phyloP scores from a whole-genome alignment of 1,140 invertebrate genomes.

The Hyposmocoma kahamanoa region DNA sequence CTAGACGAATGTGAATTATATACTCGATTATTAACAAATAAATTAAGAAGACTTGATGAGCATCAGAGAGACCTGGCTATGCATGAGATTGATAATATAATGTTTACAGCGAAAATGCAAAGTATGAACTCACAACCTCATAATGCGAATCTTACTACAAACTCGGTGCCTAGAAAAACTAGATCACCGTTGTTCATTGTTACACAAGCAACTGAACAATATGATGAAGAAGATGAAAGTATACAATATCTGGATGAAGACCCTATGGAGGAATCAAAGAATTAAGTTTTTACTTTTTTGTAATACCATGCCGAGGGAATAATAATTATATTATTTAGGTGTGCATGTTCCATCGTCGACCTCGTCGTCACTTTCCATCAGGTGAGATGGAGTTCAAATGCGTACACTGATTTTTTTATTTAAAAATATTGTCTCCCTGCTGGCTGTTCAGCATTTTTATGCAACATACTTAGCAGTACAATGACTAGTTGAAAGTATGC shows the following conservation, averaged over 20 bases:
- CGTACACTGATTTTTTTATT: too few relatives aligned
- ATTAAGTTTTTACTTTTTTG: too few relatives aligned
- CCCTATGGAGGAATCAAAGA: too few relatives aligned
- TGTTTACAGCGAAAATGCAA: conserved; percentile 56
- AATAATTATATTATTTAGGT: too few relatives aligned
- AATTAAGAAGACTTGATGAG: conserved; percentile 58
- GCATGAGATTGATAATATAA: conserved; percentile 64
- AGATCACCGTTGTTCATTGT: conserved; percentile 51
- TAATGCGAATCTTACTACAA: background rate
- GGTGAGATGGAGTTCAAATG: too few relatives aligned
- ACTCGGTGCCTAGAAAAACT: conserved; percentile 34
- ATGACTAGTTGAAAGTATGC: too few relatives aligned
- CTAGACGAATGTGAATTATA: conserved; percentile 55
- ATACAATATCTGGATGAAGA: conserved; percentile 35
- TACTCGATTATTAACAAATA: conserved; percentile 49
- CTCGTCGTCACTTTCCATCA: too few relatives aligned
- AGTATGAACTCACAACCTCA: background rate
- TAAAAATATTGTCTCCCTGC: too few relatives aligned
- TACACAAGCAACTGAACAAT: conserved; percentile 30
- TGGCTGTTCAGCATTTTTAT: too few relatives aligned
- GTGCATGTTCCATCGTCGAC: too few relatives aligned
- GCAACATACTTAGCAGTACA: too few relatives aligned
- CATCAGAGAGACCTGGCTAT: conserved; percentile 52
- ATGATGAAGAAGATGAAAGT: conserved; percentile 44
- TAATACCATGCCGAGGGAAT: too few relatives aligned